Conservation (phyloP, 2,113 vertebrate genomes). For the Alouatta palliata region DNA sequence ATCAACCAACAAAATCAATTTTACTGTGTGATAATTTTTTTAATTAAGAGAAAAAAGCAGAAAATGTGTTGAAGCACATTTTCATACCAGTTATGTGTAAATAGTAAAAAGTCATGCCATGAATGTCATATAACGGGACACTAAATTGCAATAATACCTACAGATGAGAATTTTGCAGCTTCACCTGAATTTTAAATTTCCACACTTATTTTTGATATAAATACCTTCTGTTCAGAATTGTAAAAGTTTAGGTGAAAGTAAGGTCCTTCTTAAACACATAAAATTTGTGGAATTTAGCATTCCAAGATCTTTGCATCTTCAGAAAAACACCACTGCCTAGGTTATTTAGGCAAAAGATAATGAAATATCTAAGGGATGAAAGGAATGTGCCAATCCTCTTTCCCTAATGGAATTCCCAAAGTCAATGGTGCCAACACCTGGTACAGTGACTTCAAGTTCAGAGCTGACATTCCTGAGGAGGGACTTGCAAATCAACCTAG, state of each 20-base stretch:
- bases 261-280: not conserved
- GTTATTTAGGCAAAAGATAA: conserved; percentile 23
- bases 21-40: not conserved
- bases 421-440: conserved; percentile 63
- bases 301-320: conserved; percentile 2
- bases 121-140: not conserved
- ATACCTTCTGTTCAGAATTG: not conserved
- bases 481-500: conserved; percentile 56
- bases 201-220: conserved; percentile 50
- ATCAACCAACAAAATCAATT: not conserved
- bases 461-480: conserved; percentile 68
- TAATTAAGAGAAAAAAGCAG: not conserved
- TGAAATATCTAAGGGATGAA: conserved; percentile 70
- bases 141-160: conserved; percentile 37
- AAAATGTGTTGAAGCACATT: not conserved
- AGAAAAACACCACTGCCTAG: not conserved
- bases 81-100: not conserved
- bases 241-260: not conserved
- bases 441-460: conserved; percentile 64
- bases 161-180: conserved; percentile 31
- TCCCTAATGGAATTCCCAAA: conserved; percentile 57
- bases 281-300: conserved; percentile 40
- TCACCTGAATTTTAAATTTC: conserved; percentile 12
- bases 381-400: conserved; percentile 75
- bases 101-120: not conserved